Conservation (phyloP, 2,888 invertebrate genomes). For the Notodonta dromedarius region DNA sequence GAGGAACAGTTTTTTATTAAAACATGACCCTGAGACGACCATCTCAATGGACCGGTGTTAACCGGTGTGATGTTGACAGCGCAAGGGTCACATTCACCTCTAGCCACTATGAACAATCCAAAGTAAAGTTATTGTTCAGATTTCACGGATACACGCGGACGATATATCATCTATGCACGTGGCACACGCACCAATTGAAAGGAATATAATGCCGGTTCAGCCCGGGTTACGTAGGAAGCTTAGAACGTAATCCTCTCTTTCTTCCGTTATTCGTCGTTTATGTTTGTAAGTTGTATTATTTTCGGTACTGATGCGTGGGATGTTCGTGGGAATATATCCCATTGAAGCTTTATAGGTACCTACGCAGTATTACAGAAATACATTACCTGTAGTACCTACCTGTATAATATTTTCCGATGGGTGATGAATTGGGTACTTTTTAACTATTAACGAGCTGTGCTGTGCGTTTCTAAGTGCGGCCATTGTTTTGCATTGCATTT, state of each 20-base stretch:
- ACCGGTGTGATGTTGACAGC: conserved; percentile 72
- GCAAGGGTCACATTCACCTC: conserved; percentile 50
- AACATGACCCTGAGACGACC: conserved; percentile 77
- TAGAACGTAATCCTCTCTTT: conserved; percentile 5
- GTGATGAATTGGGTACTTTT: too few species aligned
- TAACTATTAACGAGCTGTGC: too few species aligned
- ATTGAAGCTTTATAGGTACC: too few species aligned
- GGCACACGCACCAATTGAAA: not conserved
- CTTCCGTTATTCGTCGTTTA: not conserved
- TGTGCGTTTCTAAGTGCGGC: too few species aligned
- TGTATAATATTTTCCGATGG: too few species aligned
- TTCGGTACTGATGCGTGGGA: too few species aligned
- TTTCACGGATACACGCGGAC: conserved; percentile 45
- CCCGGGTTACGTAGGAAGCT: not conserved
- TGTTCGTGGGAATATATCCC: too few species aligned
- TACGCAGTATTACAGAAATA: too few species aligned
- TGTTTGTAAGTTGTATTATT: not conserved
- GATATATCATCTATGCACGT: too few species aligned
- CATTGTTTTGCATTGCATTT: too few species aligned
- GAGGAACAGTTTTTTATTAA: conserved; percentile 80
- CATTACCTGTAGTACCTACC: too few species aligned
- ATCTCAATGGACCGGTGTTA: conserved; percentile 73
- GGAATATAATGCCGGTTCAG: not conserved
- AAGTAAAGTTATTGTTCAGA: conserved; percentile 71
- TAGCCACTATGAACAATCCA: conserved; percentile 64